Evolutionary conservation across 2,113 vertebrate species (phyloP).

Genomic region (Columbina picui): DNA sequence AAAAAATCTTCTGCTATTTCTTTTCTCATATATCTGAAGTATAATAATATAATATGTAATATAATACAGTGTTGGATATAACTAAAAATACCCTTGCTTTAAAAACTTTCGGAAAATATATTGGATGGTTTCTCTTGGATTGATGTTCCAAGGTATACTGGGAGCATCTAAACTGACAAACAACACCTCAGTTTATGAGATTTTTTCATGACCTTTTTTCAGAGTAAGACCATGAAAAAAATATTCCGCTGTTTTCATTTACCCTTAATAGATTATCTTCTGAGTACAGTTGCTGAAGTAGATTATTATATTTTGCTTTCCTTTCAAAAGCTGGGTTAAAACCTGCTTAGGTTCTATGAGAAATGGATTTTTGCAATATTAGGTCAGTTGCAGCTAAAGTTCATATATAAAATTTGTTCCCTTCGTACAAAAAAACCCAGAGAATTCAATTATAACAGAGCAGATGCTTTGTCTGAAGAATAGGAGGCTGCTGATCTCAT

Average conservation of each 20-base stretch:
- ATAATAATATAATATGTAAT: not conserved
- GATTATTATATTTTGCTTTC: slow-evolving; percentile 59
- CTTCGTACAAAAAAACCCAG: not conserved
- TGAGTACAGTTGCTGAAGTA: slow-evolving; percentile 8
- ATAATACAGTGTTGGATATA: not conserved
- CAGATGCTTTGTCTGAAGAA: slow-evolving; percentile 29
- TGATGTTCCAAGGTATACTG: not conserved
- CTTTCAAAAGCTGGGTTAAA: slow-evolving; percentile 69
- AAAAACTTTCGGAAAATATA: not conserved
- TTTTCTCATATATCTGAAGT: not conserved
- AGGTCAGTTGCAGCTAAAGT: slow-evolving; percentile 32
- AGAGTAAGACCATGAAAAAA: slow-evolving; percentile 14
- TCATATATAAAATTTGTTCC: slow-evolving; percentile 9
- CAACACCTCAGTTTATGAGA: not conserved
- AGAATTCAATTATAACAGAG: slow-evolving; percentile 22
- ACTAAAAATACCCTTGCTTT: not conserved
- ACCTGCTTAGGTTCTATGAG: slow-evolving; percentile 47
- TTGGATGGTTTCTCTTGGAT: not conserved
- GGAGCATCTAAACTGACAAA: slow-evolving; percentile 5
- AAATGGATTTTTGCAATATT: slow-evolving; percentile 45
- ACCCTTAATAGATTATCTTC: slow-evolving; percentile 21
- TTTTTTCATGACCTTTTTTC: slow-evolving; percentile 30
- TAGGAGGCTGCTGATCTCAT: not conserved
- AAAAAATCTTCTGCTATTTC: not conserved
- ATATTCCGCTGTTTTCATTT: slow-evolving; percentile 50